Evolutionary conservation across 2,113 vertebrate genomes (phyloP).

Genomic region (Indicator indicator): DNA sequence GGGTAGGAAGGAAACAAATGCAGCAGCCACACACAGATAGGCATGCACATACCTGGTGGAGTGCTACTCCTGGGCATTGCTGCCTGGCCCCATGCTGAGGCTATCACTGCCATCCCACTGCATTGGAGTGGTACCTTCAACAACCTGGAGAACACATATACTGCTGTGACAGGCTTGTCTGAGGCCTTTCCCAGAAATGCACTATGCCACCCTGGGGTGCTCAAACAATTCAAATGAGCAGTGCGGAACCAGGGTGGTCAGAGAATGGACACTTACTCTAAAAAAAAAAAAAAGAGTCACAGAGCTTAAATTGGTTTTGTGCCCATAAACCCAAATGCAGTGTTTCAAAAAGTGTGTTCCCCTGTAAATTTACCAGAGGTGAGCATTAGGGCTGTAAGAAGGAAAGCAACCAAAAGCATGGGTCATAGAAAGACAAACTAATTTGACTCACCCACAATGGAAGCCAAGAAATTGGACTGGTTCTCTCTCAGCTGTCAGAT

Average conservation of each 20-base stretch:
- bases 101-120: accelerated
- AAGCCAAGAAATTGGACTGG: neutral
- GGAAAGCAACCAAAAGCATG: neutral
- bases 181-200: neutral
- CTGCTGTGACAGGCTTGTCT: accelerated
- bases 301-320: neutral
- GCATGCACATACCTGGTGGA: accelerated
- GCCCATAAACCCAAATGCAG: neutral
- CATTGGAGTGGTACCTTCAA: accelerated
- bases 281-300: too few relatives aligned
- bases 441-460: accelerated
- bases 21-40: accelerated
- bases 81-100: neutral
- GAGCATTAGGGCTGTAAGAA: neutral
- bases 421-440: neutral
- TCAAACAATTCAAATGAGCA: accelerated
- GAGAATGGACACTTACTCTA: neutral
- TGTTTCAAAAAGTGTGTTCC: neutral
- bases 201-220: accelerated
- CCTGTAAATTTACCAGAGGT: neutral
- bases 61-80: neutral
- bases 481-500: neutral
- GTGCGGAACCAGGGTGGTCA: accelerated
- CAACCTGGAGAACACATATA: accelerated
- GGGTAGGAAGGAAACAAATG: neutral